phyloP scores from a whole-genome alignment of 2,113 vertebrate species.

The Urocitellus parryii region DNA sequence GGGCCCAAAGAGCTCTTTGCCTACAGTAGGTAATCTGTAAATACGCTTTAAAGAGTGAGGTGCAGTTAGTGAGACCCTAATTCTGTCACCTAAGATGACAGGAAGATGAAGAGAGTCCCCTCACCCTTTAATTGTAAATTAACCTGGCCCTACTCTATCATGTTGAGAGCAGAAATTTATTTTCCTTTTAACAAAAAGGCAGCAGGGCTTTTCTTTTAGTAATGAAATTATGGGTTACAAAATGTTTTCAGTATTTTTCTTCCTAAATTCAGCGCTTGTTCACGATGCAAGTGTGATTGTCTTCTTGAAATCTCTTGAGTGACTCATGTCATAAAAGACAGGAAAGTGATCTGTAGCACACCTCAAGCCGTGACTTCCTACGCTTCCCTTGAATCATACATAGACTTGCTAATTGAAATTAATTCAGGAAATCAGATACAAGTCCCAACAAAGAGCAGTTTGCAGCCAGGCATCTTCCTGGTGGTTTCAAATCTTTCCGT shows the following conservation, averaged over 20 bases:
- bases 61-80: neutral
- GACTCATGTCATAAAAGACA: neutral
- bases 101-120: neutral
- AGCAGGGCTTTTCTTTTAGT: neutral
- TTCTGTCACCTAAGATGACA: neutral
- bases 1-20: neutral
- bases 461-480: neutral
- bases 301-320: neutral
- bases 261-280: neutral
- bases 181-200: neutral
- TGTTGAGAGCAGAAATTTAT: neutral
- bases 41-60: neutral
- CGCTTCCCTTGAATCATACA: neutral
- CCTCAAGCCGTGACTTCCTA: neutral
- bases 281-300: neutral
- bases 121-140: neutral
- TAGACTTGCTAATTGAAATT: neutral
- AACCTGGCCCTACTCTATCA: neutral
- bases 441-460: neutral
- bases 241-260: neutral
- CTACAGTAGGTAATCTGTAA: neutral
- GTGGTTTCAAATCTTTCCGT: neutral
- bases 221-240: neutral
- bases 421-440: neutral
- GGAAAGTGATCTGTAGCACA: neutral